Evolutionary conservation across 2,797 vertebrate genomes (phyloP).

Genomic region (Sparidentex hasta): DNA sequence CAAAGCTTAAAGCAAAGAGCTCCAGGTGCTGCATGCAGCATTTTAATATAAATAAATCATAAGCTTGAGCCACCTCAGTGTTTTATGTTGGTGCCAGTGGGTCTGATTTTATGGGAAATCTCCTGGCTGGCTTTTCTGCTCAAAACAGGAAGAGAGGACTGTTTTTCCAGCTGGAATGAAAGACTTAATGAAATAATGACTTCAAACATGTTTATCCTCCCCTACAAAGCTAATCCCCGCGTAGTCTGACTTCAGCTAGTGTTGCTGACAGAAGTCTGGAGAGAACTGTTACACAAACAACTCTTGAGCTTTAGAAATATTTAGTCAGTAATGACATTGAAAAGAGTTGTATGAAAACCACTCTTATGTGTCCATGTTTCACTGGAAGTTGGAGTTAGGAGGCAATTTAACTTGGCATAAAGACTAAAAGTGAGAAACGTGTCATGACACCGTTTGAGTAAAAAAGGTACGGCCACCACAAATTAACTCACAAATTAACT

Average conservation of each 20-base stretch:
- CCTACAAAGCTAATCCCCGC: neutral
- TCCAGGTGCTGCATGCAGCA: neutral
- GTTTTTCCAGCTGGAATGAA: conserved; percentile 45
- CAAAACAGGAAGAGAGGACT: conserved; percentile 26
- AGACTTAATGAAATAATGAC: conserved; percentile 5
- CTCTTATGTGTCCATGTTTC: too few species aligned
- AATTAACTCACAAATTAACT: too few species aligned
- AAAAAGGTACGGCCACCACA: too few species aligned
- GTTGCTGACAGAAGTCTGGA: neutral
- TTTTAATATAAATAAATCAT: conserved; percentile 64
- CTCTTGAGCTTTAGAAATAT: neutral
- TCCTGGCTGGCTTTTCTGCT: conserved; percentile 10
- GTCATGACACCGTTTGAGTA: too few species aligned
- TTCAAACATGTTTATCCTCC: conserved; percentile 20
- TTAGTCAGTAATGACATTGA: neutral
- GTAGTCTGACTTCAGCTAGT: neutral
- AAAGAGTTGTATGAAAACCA: neutral
- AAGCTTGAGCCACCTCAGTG: conserved; percentile 8
- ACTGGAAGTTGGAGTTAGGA: neutral
- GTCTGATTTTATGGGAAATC: conserved; percentile 42
- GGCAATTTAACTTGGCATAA: neutral
- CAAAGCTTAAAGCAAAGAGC: conserved; percentile 8
- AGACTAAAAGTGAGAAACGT: too few species aligned
- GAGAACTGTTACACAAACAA: neutral
- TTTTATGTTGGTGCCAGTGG: conserved; percentile 27